phyloP scores from a whole-genome alignment of 2,113 vertebrate genomes.

The Naja naja region DNA sequence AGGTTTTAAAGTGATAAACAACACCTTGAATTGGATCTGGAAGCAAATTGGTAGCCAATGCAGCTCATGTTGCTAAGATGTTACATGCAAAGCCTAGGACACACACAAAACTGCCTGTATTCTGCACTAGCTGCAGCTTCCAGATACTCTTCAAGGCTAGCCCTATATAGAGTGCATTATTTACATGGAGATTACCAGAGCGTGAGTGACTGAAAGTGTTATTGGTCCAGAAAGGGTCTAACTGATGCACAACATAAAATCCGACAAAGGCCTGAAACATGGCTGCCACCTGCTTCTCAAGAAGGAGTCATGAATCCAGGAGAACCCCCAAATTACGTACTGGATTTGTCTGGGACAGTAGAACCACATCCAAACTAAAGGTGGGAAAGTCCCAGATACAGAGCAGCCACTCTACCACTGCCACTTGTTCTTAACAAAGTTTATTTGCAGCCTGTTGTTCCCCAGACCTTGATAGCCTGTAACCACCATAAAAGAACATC shows the following conservation, averaged over 20 bases:
- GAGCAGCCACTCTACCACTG: too few species aligned
- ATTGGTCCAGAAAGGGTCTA: not conserved
- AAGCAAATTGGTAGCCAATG: not conserved
- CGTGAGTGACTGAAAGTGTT: not conserved
- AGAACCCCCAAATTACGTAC: not conserved
- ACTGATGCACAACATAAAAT: not conserved
- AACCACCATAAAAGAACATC: too few species aligned
- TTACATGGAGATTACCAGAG: not conserved
- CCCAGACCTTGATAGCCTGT: too few species aligned
- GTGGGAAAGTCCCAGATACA: too few species aligned
- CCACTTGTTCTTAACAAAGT: too few species aligned
- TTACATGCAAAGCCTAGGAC: not conserved
- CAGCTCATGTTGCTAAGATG: not conserved
- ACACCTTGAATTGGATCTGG: not conserved
- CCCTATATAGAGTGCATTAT: not conserved
- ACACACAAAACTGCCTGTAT: not conserved
- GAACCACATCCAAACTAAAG: too few species aligned
- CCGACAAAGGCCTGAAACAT: not conserved
- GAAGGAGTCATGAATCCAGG: not conserved
- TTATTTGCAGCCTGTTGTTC: too few species aligned
- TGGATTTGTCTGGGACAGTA: not conserved
- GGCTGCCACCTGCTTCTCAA: not conserved
- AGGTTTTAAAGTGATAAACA: not conserved
- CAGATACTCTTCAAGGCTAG: not conserved
- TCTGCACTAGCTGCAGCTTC: not conserved